A percentile compares a stretch with the other conserved stretches of the same genome.
phyloP scores from a whole-genome alignment of 2,113 vertebrate species.

The Ophthalmolycus amberensis region DNA sequence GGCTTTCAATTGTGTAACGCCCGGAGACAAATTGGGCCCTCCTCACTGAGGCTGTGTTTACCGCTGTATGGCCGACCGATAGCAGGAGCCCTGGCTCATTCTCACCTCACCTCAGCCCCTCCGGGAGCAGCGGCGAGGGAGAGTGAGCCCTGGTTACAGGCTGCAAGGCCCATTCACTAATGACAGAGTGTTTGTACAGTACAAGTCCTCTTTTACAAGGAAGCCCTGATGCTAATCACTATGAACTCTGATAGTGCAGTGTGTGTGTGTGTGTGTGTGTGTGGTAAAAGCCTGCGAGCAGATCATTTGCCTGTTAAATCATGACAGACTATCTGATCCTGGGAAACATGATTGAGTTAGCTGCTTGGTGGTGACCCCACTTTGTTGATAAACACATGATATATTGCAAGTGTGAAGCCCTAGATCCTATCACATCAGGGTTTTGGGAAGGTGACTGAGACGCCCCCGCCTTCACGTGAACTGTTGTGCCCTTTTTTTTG shows the following conservation, averaged over 20 bases:
- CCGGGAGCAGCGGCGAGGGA: constrained; percentile 59
- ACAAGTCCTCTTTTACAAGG: constrained; percentile 69
- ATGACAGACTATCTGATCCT: constrained; percentile 16
- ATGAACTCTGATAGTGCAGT: constrained; percentile 56
- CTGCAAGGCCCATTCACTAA: constrained; percentile 79
- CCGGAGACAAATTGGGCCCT: constrained; percentile 66
- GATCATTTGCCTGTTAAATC: constrained; percentile 53
- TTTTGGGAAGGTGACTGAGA: not conserved
- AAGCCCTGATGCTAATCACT: constrained; percentile 76
- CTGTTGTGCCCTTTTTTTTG: not conserved
- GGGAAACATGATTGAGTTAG: constrained; percentile 14
- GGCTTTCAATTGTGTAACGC: constrained; percentile 69
- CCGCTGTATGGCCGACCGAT: constrained; percentile 63
- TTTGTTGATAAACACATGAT: constrained; percentile 29
- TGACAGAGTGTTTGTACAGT: constrained; percentile 71
- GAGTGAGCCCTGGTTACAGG: constrained; percentile 67
- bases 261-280: constrained; percentile 37
- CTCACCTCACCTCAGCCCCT: constrained; percentile 66
- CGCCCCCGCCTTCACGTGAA: not conserved
- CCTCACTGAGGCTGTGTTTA: constrained; percentile 61
- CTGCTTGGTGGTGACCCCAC: not conserved
- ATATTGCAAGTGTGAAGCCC: constrained; percentile 12
- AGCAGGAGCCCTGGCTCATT: constrained; percentile 59
- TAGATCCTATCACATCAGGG: not conserved
- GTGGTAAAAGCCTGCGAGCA: constrained; percentile 41